Evolutionary conservation across 2,797 vertebrate genomes (phyloP).

Genomic region (Manis pentadactyla): DNA sequence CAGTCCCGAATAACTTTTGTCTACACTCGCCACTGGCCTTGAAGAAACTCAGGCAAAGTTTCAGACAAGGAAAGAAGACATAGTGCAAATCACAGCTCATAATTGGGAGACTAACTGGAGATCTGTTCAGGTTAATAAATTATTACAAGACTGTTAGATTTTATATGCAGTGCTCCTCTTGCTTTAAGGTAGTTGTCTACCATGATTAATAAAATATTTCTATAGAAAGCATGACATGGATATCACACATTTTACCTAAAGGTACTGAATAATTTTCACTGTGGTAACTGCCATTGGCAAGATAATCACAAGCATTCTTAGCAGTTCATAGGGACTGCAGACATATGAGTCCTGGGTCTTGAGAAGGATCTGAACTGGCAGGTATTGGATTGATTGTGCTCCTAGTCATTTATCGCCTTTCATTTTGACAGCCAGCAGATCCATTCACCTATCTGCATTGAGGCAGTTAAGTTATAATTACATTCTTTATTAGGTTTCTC

Average conservation of each 20-base stretch:
- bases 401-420: background rate
- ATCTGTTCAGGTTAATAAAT: background rate
- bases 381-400: background rate
- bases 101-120: background rate
- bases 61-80: background rate
- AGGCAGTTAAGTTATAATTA: conserved; percentile 56
- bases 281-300: background rate
- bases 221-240: background rate
- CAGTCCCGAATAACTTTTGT: background rate
- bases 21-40: background rate
- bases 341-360: background rate
- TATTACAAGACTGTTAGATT: background rate
- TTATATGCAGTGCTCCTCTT: background rate
- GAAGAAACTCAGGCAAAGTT: background rate
- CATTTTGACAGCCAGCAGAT: conserved; percentile 45
- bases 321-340: background rate
- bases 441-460: conserved; percentile 39
- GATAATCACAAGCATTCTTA: background rate
- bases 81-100: background rate
- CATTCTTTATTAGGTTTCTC: conserved; percentile 50
- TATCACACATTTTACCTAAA: background rate
- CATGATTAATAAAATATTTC: background rate
- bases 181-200: no score
- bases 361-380: background rate
- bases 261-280: background rate